Conservation (phyloP, 2,797 vertebrate genomes). For the Botia kubotai region DNA sequence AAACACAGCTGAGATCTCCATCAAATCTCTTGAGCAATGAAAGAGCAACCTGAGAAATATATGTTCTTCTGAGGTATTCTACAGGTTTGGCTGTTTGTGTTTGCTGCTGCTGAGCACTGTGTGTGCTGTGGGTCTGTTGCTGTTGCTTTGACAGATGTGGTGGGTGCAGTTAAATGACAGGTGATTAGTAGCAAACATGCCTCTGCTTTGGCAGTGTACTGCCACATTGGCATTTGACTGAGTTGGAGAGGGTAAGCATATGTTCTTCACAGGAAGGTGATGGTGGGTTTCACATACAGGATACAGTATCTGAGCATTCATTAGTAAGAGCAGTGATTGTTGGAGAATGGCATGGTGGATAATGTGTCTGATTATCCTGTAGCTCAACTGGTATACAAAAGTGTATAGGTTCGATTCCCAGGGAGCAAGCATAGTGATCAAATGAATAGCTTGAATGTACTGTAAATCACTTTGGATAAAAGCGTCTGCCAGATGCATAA, state of each 20-base stretch:
- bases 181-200: constrained; percentile 94
- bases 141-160: constrained; percentile 89
- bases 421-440: too few relatives aligned
- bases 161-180: constrained; percentile 92
- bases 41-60: too few relatives aligned
- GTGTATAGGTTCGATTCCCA: too few relatives aligned
- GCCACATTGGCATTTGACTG: constrained; percentile 79
- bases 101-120: background rate
- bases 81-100: background rate
- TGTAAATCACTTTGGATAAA: too few relatives aligned
- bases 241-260: constrained; percentile 21
- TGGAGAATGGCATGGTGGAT: too few relatives aligned
- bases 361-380: too few relatives aligned
- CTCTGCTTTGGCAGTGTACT: constrained; percentile 94
- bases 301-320: background rate
- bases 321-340: background rate
- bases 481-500: too few relatives aligned
- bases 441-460: too few relatives aligned
- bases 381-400: too few relatives aligned
- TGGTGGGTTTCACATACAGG: background rate
- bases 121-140: constrained; percentile 64
- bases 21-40: too few relatives aligned
- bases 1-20: too few relatives aligned
- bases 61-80: background rate
- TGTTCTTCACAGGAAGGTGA: background rate